phyloP scores from a whole-genome alignment of 2,797 vertebrate genomes.

The Hydrocynus forskahlii region DNA sequence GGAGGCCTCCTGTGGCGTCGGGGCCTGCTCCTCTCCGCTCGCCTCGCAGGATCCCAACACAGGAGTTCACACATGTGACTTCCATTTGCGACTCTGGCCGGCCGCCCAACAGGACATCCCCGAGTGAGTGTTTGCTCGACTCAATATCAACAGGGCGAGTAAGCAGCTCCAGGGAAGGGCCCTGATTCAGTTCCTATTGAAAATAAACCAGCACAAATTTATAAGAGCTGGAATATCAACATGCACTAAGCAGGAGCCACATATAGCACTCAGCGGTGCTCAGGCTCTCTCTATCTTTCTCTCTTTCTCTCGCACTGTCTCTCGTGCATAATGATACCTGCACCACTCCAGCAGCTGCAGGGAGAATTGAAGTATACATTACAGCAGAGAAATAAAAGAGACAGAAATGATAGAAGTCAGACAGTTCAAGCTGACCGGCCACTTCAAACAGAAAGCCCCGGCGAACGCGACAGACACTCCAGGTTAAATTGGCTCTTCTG shows the following conservation, averaged over 20 bases:
- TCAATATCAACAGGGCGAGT: slow-evolving; percentile 77
- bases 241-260: slow-evolving; percentile 59
- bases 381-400: slow-evolving; percentile 95
- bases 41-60: slow-evolving; percentile 32
- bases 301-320: slow-evolving; percentile 10
- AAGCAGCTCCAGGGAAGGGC: slow-evolving; percentile 65
- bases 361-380: slow-evolving; percentile 96
- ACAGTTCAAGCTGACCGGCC: slow-evolving; percentile 97
- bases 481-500: slow-evolving; percentile 98
- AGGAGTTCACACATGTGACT: slow-evolving; percentile 75
- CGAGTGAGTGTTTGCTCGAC: slow-evolving; percentile 79
- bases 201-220: slow-evolving; percentile 75
- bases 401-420: slow-evolving; percentile 98
- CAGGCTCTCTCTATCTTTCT: background rate
- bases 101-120: slow-evolving; percentile 81
- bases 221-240: slow-evolving; percentile 72
- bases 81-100: slow-evolving; percentile 77
- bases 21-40: slow-evolving; percentile 33
- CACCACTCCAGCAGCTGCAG: slow-evolving; percentile 81
- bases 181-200: slow-evolving; percentile 71
- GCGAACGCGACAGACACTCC: slow-evolving; percentile 89
- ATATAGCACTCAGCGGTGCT: slow-evolving; percentile 63
- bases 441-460: slow-evolving; percentile 93
- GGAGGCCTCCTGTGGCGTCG: slow-evolving; percentile 27
- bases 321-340: slow-evolving; percentile 89